Conservation (phyloP, 1,140 invertebrate species). For the Phocides pigmalion region DNA sequence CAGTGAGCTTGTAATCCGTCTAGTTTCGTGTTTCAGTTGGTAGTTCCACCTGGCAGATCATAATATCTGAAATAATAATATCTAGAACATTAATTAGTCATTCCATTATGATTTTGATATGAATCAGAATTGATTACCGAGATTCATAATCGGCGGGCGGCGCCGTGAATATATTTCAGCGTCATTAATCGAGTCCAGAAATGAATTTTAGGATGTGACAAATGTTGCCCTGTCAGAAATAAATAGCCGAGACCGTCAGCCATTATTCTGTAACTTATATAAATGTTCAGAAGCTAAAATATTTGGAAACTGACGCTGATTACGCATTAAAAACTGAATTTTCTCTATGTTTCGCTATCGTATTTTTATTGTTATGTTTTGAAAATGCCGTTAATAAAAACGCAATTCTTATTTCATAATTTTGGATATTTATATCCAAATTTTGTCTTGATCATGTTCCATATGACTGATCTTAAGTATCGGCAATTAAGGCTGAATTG, state of each 20-base stretch:
- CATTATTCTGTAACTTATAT: not conserved
- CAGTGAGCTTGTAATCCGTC: no score
- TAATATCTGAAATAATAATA: not conserved
- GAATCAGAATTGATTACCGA: constrained; percentile 18
- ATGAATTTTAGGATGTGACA: constrained; percentile 9
- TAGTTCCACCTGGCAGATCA: no score
- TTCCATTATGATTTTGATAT: constrained; percentile 8
- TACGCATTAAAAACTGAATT: not conserved
- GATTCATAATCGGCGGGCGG: constrained; percentile 12
- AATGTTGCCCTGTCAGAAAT: not conserved
- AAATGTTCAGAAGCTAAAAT: no score
- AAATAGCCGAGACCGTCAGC: not conserved
- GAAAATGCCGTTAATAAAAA: no score
- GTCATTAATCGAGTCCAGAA: constrained; percentile 13
- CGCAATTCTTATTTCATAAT: no score
- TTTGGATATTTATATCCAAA: no score
- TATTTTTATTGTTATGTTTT: no score
- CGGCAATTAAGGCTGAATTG: no score
- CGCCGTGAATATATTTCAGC: constrained; percentile 8
- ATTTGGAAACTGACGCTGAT: no score
- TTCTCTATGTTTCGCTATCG: not conserved
- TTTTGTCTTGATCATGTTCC: no score
- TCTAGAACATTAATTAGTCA: constrained; percentile 17
- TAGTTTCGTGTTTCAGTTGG: no score
- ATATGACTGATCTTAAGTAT: no score